phyloP scores from a whole-genome alignment of 2,888 invertebrate species.

The Tubulanus polymorphus region DNA sequence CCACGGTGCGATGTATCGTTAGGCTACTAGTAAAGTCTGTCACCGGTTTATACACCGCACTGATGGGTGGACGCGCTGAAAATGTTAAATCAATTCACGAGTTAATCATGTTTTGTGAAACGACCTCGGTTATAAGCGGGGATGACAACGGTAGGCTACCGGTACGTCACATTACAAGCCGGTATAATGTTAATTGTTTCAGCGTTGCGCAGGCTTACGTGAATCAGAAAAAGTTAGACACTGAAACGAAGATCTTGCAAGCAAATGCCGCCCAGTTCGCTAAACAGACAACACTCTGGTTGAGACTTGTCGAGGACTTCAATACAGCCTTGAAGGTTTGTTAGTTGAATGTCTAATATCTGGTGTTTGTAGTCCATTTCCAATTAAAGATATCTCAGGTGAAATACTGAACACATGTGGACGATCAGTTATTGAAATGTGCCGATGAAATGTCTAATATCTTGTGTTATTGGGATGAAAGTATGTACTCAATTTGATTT shows the following conservation, averaged over 20 bases:
- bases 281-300: slow-evolving; percentile 95
- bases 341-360: too few relatives aligned
- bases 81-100: not conserved
- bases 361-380: too few relatives aligned
- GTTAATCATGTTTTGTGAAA: not conserved
- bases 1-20: too few relatives aligned
- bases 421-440: too few relatives aligned
- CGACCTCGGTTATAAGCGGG: not conserved
- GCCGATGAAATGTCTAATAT: too few relatives aligned
- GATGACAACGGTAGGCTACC: not conserved
- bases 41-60: not conserved
- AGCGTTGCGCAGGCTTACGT: slow-evolving; percentile 97
- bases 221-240: slow-evolving; percentile 95
- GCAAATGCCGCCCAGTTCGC: slow-evolving; percentile 90
- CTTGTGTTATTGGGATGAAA: not conserved
- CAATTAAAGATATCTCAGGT: too few relatives aligned
- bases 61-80: not conserved
- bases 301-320: slow-evolving; percentile 67
- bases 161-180: not conserved
- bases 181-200: slow-evolving; percentile 36
- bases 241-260: slow-evolving; percentile 93
- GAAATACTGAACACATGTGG: too few relatives aligned
- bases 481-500: not conserved
- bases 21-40: too few relatives aligned
- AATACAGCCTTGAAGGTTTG: slow-evolving; percentile 57